Conservation (phyloP, 2,113 vertebrate species). For the Hystrix cristata region DNA sequence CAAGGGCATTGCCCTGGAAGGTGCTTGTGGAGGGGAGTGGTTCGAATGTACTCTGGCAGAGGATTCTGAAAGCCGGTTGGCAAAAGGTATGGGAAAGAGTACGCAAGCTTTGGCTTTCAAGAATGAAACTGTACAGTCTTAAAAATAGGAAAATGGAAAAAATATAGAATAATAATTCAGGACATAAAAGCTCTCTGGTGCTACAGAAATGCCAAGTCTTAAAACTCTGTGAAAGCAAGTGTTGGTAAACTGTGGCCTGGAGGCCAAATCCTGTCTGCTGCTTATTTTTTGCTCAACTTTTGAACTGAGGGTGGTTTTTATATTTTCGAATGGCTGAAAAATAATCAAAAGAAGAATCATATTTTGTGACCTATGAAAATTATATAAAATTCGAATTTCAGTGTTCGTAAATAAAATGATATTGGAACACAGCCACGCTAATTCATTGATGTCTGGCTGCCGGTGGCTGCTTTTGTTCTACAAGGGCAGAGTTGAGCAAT, state of each 20-base stretch:
- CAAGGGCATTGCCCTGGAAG: conserved; percentile 38
- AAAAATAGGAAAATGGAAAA: conserved; percentile 39
- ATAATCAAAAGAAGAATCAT: conserved; percentile 54
- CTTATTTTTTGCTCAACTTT: background rate
- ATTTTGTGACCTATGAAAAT: conserved; percentile 50
- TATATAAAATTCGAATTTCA: conserved; percentile 63
- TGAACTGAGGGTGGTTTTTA: conserved; percentile 50
- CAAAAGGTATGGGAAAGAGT: conserved; percentile 42
- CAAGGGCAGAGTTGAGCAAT: background rate
- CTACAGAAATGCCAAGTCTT: conserved; percentile 12
- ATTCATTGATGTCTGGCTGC: background rate
- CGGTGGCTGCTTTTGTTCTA: background rate
- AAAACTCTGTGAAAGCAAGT: conserved; percentile 9
- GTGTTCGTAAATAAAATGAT: conserved; percentile 51
- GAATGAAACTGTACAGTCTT: conserved; percentile 45
- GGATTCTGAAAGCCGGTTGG: conserved; percentile 23
- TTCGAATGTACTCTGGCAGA: background rate
- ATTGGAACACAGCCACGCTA: background rate
- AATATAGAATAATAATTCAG: conserved; percentile 46
- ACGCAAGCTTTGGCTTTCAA: conserved; percentile 40
- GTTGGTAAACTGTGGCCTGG: background rate
- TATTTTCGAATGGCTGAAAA: conserved; percentile 58
- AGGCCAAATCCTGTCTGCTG: background rate
- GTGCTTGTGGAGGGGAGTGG: background rate
- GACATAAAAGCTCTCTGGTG: conserved; percentile 38